Conservation (phyloP, 2,888 invertebrate species). For the Sphecodes monilicornis region DNA sequence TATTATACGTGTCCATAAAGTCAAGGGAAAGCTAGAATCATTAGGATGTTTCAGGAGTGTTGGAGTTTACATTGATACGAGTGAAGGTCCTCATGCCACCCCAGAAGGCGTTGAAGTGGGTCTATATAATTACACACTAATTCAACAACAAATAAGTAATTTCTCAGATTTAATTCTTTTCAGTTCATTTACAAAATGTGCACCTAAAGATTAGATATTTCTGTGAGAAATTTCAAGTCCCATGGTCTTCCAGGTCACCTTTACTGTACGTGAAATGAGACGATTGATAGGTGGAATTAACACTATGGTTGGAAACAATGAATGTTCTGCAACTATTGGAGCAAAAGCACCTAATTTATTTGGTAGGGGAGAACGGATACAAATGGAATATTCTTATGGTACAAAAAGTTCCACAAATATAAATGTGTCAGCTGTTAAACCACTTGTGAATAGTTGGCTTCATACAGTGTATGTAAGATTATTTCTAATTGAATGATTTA, state of each 20-base stretch:
- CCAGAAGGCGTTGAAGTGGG: slow-evolving; percentile 92
- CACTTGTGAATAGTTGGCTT: slow-evolving; percentile 90
- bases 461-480: slow-evolving; percentile 87
- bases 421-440: slow-evolving; percentile 92
- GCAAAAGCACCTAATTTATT: slow-evolving; percentile 92
- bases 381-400: slow-evolving; percentile 94
- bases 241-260: slow-evolving; percentile 88
- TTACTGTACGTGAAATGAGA: slow-evolving; percentile 93
- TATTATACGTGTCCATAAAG: slow-evolving; percentile 88
- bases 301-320: slow-evolving; percentile 96
- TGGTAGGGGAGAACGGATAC: slow-evolving; percentile 94
- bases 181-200: slow-evolving; percentile 36
- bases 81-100: slow-evolving; percentile 91
- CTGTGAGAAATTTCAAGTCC: slow-evolving; percentile 1
- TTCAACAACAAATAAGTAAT: slow-evolving; percentile 69
- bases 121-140: slow-evolving; percentile 72
- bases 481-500: neutral
- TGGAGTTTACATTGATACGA: slow-evolving; percentile 94
- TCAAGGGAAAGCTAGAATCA: slow-evolving; percentile 90
- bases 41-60: slow-evolving; percentile 96
- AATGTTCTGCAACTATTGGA: slow-evolving; percentile 92
- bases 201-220: slow-evolving; percentile 11
- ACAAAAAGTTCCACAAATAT: slow-evolving; percentile 93
- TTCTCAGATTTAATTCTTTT: slow-evolving; percentile 63
- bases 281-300: slow-evolving; percentile 94